A percentile compares a stretch with the other conserved stretches of the same genome.
Conservation (phyloP, 2,888 invertebrate genomes). For the Barypeithes pellucidus region DNA sequence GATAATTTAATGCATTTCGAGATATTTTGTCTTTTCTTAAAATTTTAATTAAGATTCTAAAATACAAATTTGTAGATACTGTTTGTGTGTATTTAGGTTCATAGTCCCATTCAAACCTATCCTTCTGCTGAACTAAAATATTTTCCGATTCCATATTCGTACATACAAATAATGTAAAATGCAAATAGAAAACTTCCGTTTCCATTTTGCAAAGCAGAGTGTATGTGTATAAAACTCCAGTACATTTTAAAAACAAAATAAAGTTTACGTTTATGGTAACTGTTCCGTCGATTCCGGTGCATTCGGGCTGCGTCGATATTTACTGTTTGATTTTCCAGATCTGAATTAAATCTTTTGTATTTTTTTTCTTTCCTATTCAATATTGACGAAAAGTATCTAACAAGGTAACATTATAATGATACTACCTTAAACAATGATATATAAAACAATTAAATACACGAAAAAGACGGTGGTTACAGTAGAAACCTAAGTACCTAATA, state of each 20-base stretch:
- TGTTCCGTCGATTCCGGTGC: conserved; percentile 7
- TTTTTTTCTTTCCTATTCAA: too few relatives aligned
- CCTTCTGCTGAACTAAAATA: background rate
- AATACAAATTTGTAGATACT: too few relatives aligned
- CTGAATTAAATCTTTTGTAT: background rate
- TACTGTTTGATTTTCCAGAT: background rate
- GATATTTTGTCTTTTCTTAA: too few relatives aligned
- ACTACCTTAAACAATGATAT: too few relatives aligned
- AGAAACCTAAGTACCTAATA: too few relatives aligned
- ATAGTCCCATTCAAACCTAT: background rate
- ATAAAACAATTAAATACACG: too few relatives aligned
- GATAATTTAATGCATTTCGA: too few relatives aligned
- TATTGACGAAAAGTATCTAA: too few relatives aligned
- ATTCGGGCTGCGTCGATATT: conserved; percentile 7
- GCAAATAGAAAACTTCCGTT: background rate
- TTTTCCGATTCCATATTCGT: conserved; percentile 1
- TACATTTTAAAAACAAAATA: conserved; percentile 32
- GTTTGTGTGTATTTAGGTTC: too few relatives aligned
- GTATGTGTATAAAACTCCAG: conserved; percentile 21
- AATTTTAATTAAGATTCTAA: too few relatives aligned
- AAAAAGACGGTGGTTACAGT: too few relatives aligned
- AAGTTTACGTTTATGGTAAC: conserved; percentile 26
- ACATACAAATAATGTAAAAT: conserved; percentile 1
- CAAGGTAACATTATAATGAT: too few relatives aligned
- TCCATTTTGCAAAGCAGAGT: conserved; percentile 2